These are phyloP conservation scores for Sciurus vulgaris DNA, from an alignment of 2,797 vertebrate species.

Conservation along the genomic window DNA sequence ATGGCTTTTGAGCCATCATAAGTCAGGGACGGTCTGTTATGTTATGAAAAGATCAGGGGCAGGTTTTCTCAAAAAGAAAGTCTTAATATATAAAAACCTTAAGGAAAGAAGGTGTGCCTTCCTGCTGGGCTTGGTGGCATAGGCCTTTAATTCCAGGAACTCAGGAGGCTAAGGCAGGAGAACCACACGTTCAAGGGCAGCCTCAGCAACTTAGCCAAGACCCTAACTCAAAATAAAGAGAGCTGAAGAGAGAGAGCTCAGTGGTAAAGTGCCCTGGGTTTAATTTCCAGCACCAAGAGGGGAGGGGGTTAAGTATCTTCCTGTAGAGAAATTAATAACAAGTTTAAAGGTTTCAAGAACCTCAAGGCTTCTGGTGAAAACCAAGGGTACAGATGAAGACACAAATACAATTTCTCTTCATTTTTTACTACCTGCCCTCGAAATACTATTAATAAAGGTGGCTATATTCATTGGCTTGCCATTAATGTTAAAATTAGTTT, in stretches of 20 bases:
- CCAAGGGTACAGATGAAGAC: neutral
- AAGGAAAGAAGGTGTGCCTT: neutral
- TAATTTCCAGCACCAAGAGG: neutral
- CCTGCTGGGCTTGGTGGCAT: too few relatives aligned
- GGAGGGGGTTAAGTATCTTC: neutral
- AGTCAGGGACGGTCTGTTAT: neutral
- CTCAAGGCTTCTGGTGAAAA: neutral
- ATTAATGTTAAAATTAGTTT: slow-evolving; percentile 11
- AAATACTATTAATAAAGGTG: neutral
- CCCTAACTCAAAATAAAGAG: too few relatives aligned
- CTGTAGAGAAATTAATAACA: neutral
- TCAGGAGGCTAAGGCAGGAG: too few relatives aligned
- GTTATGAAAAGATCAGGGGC: neutral
- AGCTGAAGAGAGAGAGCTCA: too few relatives aligned
- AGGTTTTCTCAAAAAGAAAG: slow-evolving; percentile 1
- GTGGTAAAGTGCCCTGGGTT: too few relatives aligned
- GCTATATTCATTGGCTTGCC: neutral
- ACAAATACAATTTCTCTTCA: neutral
- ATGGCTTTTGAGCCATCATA: neutral
- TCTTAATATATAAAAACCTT: neutral
- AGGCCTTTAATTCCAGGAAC: too few relatives aligned
- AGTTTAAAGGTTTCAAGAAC: neutral
- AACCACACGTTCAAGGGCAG: too few relatives aligned
- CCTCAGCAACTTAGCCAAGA: too few relatives aligned
- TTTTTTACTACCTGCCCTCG: neutral